A percentile compares a stretch with the other conserved stretches of the same genome.
These are phyloP conservation scores for Cephalopterus ornatus DNA, from an alignment of 2,113 vertebrate species.

Conservation along the genomic window DNA sequence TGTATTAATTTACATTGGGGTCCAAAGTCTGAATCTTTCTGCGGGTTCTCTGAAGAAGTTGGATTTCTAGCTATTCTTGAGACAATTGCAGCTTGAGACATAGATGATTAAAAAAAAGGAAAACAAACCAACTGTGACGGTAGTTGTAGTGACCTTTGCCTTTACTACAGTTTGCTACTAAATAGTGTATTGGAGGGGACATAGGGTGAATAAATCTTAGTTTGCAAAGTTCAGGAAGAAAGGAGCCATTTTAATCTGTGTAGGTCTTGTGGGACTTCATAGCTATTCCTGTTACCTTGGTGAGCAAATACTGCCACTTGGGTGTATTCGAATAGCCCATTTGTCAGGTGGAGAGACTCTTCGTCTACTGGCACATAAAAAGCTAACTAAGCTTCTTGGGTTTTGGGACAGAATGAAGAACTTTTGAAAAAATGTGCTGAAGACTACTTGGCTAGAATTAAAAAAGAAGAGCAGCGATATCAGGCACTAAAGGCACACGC, in stretches of 20 bases:
- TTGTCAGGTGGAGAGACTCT: neutral
- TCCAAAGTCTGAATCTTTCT: neutral
- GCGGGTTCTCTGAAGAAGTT: neutral
- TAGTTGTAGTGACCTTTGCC: neutral
- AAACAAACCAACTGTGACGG: neutral
- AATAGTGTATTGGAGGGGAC: neutral
- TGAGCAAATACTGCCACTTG: neutral
- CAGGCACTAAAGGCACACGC: constrained; percentile 88
- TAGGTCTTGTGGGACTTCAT: neutral
- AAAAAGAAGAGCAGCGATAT: constrained; percentile 87
- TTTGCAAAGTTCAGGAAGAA: neutral
- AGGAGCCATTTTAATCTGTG: neutral
- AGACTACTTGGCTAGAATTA: constrained; percentile 80
- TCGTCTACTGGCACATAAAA: neutral
- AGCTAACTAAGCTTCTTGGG: neutral
- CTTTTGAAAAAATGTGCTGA: constrained; percentile 86
- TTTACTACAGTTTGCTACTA: neutral
- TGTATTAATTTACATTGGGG: neutral
- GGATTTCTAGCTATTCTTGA: neutral
- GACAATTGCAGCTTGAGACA: neutral
- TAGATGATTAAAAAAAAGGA: neutral
- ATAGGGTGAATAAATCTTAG: neutral
- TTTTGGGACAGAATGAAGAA: constrained; percentile 83
- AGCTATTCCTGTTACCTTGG: neutral
- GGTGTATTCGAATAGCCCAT: neutral